Evolutionary conservation across 2,888 invertebrate species (phyloP), one percentile per base, ranked within the genome.

Genomic region (Polyommatus icarus): DNA sequence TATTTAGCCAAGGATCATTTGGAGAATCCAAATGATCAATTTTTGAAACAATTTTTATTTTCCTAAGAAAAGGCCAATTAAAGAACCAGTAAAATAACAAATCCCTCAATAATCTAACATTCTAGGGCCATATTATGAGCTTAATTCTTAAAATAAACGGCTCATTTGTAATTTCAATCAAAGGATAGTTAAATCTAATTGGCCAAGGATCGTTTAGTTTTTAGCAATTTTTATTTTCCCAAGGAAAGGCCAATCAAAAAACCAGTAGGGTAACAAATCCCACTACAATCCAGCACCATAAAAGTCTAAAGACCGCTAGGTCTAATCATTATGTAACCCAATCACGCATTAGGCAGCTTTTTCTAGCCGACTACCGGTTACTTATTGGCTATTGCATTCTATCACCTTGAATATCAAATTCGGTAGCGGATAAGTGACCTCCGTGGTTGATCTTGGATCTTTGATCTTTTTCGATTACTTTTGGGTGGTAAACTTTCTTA

Each of bases 371-470:
- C 32, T 71, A 77, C 46, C 10, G 24, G 50, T 71, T 50, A 50
- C 50, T 6, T 54, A 54, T 32, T 32, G 32, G 4, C 5, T 32
- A 32, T 36, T 71, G 71, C 77, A 57, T 72, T 77, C 71, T 54
- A 71, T 77, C 36, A 57, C 71, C 76, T 77, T 77, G 77, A 67
- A 77, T 77, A 77, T 77, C 54, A 32, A 77, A 54, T 71, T 77
- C 57, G 77, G 77, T 72, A 71, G 77, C 71, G 71, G 54, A n/a
- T 57, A 29, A 50, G 46, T 77, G 50, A 50, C 50, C 50, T 50
- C 24, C 15, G 61, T 57, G 15, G 57, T 20, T 54, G 15, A 54
- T 20, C 71, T 71, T 29, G 50, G 15, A 15, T 15, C 29, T 71
- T 36, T 72, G 8, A 72, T 72, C 8, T 72, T 40, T 72, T 20